Base-by-base conservation (phyloP, 1,140 invertebrate genomes). In the Megathymus violae region DNA sequence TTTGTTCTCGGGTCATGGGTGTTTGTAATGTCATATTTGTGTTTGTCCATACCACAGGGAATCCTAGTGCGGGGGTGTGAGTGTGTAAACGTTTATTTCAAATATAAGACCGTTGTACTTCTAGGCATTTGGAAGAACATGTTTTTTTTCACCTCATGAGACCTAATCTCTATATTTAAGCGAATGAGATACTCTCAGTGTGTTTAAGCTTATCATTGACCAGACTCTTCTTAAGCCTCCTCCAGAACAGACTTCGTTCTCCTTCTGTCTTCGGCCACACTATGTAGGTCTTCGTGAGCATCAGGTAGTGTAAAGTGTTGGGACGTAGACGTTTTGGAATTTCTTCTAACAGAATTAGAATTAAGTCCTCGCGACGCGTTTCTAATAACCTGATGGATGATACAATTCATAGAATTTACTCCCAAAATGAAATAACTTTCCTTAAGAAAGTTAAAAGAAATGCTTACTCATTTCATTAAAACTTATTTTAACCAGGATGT, bases 271-370 rank as follows among this genome's bases (percentile, higher is more conserved):
- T 82, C 1, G 94, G 93, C 93, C 94, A 94, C 10, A 93, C 91
- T 10, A 94, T 92, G 70, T 94, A 94, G 0, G 94, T 94, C 65
- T 93, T 93, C 0, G 93, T 93, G 46, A 92, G 79, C 94, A 94
- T 94, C 10, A 94, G 69, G 68, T 94, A 94, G 62, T 93, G 93
- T 0, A 94, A 74, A 0, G 92, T 93, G 64, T 93, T 94, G 0
- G 93, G 93, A 1, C 94, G 78, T 6, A 92, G 81, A 4, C 79
- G 80, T 13, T 91, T 82, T 4, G 94, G 94, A 66, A 94, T 94
- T 44, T 94, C 92, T 78, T 94, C 94, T 38, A 94, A 78, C 7
- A 94, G 90, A 1, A 94, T 91, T 1, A 94, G 68, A 5, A 94
- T 92, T 9, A 94, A 82, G 48, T 94, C 91, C 63, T 94, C 93